phyloP scores from a whole-genome alignment of 2,113 vertebrate genomes.

The Ammodytes marinus region DNA sequence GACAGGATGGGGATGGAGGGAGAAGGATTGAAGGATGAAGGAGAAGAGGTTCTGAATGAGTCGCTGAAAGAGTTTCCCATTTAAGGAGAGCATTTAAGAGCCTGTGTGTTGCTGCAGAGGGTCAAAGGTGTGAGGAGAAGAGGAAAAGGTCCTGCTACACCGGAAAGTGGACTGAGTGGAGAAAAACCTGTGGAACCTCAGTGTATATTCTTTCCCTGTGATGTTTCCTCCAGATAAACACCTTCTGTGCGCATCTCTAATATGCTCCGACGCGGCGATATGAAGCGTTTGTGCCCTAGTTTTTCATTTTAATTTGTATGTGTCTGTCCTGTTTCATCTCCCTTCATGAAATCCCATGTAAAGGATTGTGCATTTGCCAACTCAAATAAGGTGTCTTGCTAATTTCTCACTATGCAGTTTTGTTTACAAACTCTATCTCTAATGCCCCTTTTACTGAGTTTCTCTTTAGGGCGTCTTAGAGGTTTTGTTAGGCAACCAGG shows the following conservation, averaged over 20 bases:
- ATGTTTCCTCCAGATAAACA: conserved; percentile 25
- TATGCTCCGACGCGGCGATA: conserved; percentile 1
- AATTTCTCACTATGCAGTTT: conserved; percentile 4
- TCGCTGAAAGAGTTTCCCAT: conserved; percentile 31
- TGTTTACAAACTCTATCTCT: conserved; percentile 9
- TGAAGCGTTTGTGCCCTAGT: conserved; percentile 38
- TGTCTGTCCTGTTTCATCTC: conserved; percentile 7
- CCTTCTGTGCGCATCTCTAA: conserved; percentile 29
- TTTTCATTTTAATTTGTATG: conserved; percentile 22
- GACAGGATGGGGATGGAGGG: conserved; percentile 66
- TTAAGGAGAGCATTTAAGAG: conserved; percentile 41
- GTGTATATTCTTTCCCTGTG: conserved; percentile 2
- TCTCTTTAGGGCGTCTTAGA: not conserved
- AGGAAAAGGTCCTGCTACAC: conserved; percentile 15
- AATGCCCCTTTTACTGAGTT: not conserved
- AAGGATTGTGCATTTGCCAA: conserved; percentile 4
- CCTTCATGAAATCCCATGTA: not conserved
- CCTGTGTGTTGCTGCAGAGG: not conserved
- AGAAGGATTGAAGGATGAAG: conserved; percentile 63
- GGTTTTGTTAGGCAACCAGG: conserved; percentile 34
- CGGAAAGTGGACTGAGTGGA: conserved; percentile 5
- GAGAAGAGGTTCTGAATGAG: conserved; percentile 59
- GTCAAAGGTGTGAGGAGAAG: conserved; percentile 22
- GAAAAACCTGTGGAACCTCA: not conserved
- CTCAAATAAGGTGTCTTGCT: not conserved